Percentiles rank a stretch among this genome's conserved stretches.
phyloP scores from a whole-genome alignment of 64 coral and sea anemone species.

The Anthopleura sola region DNA sequence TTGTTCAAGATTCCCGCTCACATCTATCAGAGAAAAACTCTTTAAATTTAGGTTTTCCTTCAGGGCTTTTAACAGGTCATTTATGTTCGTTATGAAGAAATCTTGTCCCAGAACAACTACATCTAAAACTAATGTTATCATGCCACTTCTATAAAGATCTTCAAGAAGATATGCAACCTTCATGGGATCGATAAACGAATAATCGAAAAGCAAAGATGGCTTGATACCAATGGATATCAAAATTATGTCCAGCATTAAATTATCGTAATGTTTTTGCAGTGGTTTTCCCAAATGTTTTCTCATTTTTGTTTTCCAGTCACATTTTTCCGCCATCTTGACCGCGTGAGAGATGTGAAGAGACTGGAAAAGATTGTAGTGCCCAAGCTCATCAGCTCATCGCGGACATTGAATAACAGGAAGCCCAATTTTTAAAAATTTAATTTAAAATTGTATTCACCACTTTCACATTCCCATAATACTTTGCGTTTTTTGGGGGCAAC shows the following conservation, averaged over 20 bases:
- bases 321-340: conserved; percentile 42
- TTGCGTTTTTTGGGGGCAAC: too few species aligned
- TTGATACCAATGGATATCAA: conserved; percentile 27
- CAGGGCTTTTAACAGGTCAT: not conserved
- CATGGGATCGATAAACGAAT: conserved; percentile 7
- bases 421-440: too few species aligned
- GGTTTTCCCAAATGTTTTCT: conserved; percentile 36
- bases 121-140: not conserved
- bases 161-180: not conserved
- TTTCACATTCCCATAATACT: too few species aligned
- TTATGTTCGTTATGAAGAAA: conserved; percentile 20
- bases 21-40: conserved; percentile 26
- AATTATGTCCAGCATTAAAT: conserved; percentile 22
- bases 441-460: too few species aligned
- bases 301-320: conserved; percentile 16
- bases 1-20: conserved; percentile 30
- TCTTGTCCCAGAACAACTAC: conserved; percentile 26
- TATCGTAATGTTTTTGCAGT: not conserved
- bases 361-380: too few species aligned
- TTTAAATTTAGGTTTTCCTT: conserved; percentile 4
- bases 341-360: too few species aligned
- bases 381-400: too few species aligned
- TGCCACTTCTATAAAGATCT: not conserved
- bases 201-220: conserved; percentile 46
- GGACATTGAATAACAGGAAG: too few species aligned